Conservation (phyloP, 1,140 invertebrate species). For the Drosophila burlai region DNA sequence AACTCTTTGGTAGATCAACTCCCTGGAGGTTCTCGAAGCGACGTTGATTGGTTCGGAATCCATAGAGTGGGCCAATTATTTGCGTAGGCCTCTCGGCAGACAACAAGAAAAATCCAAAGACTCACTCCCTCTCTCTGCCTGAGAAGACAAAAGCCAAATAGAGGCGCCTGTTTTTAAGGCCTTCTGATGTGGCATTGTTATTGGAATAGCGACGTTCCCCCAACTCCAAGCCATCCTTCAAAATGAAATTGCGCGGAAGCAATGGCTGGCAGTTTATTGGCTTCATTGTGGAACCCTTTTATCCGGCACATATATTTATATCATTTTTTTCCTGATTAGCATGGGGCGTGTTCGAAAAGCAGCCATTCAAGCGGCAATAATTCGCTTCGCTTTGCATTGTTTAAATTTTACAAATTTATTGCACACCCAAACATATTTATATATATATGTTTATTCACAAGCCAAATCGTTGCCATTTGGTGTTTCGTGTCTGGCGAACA, state of each 20-base stretch:
- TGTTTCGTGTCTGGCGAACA: conserved; percentile 57
- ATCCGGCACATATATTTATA: conserved; percentile 41
- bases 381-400: conserved; percentile 73
- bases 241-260: conserved; percentile 79
- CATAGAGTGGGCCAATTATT: conserved; percentile 52
- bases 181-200: conserved; percentile 74
- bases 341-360: conserved; percentile 61
- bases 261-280: conserved; percentile 76
- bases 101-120: conserved; percentile 26
- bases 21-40: conserved; percentile 43
- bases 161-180: conserved; percentile 17
- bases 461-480: conserved; percentile 50
- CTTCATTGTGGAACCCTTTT: conserved; percentile 75
- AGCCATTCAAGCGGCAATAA: conserved; percentile 75
- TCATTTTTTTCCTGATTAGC: conserved; percentile 64
- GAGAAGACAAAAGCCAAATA: conserved; percentile 31
- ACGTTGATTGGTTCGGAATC: conserved; percentile 40
- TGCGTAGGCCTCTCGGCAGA: conserved; percentile 40
- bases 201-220: conserved; percentile 60
- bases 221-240: conserved; percentile 38
- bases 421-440: conserved; percentile 22
- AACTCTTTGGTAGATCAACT: conserved; percentile 40
- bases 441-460: conserved; percentile 25
- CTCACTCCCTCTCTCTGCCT: conserved; percentile 5
- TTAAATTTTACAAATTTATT: conserved; percentile 76